phyloP scores from a whole-genome alignment of 2,888 invertebrate species.

The Oithona nana region DNA sequence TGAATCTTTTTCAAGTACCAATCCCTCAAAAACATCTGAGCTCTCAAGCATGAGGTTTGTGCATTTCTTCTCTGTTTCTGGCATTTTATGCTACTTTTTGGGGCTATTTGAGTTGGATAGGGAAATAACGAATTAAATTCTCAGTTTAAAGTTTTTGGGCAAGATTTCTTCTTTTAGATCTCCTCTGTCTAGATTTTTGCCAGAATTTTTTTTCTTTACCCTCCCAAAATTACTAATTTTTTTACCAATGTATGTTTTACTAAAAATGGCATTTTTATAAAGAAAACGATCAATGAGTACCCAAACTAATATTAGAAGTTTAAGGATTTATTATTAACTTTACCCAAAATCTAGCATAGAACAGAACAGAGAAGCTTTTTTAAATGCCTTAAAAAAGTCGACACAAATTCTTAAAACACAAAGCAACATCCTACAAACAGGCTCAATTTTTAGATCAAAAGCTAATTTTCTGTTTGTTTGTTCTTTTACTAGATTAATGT shows the following conservation, averaged over 20 bases:
- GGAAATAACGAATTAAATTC: not conserved
- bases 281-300: not conserved
- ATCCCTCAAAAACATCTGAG: not conserved
- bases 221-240: not conserved
- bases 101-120: not conserved
- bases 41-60: not conserved
- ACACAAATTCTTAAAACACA: not conserved
- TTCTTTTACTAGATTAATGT: not conserved
- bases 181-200: not conserved
- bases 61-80: not conserved
- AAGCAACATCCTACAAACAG: not conserved
- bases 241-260: not conserved
- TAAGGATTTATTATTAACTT: not conserved
- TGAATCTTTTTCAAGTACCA: not conserved
- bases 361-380: not conserved
- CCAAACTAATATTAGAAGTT: no score
- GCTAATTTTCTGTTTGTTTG: not conserved
- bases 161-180: no score
- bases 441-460: not conserved
- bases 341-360: not conserved
- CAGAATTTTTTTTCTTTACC: not conserved
- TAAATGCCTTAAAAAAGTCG: not conserved
- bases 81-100: not conserved
- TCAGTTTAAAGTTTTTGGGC: no score
- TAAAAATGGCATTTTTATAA: not conserved